Percentiles rank a stretch among this genome's conserved stretches.
Conservation (phyloP, 2,888 invertebrate genomes). For the Cremastobaeus sp. region DNA sequence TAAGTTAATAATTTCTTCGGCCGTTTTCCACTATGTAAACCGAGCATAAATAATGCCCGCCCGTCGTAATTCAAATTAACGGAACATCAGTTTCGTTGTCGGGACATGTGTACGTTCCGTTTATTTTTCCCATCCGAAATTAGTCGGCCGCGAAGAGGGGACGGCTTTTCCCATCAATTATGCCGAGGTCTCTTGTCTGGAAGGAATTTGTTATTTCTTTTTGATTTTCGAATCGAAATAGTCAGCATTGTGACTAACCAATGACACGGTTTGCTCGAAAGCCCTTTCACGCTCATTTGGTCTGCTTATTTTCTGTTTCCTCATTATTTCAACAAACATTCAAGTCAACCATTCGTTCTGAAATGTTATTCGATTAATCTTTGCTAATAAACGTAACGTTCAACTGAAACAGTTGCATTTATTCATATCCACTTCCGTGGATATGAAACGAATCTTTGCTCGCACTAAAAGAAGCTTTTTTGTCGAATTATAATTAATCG, state of each 20-base stretch:
- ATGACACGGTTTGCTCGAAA: background rate
- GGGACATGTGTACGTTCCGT: constrained; percentile 44
- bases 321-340: too few species aligned
- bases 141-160: constrained; percentile 16
- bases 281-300: too few species aligned
- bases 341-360: too few species aligned
- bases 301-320: too few species aligned
- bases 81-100: constrained; percentile 30
- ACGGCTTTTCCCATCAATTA: constrained; percentile 27
- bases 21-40: constrained; percentile 30
- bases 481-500: too few species aligned
- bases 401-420: too few species aligned
- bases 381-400: too few species aligned
- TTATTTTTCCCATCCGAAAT: constrained; percentile 47
- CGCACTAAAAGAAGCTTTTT: too few species aligned
- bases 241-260: background rate
- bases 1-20: constrained; percentile 43
- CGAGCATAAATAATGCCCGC: constrained; percentile 41
- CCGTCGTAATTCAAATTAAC: constrained; percentile 46
- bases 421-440: too few species aligned
- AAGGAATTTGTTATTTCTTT: constrained; percentile 1
- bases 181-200: background rate
- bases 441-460: too few species aligned
- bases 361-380: too few species aligned
- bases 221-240: background rate